phyloP scores from a whole-genome alignment of 1,140 invertebrate genomes.

The Leguminivora glycinivorella region DNA sequence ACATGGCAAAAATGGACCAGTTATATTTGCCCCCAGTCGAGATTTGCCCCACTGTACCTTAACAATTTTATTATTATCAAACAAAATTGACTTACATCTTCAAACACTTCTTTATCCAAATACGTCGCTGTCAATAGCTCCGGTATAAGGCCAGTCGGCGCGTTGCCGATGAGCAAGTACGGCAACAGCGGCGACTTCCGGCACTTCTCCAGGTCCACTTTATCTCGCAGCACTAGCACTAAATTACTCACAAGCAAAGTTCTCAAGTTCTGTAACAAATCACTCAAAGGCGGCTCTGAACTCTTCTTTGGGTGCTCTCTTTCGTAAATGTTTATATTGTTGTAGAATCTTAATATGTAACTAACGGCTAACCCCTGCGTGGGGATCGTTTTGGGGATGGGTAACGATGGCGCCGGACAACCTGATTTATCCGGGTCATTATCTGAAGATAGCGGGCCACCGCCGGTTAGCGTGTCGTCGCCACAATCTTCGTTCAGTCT shows the following conservation, averaged over 20 bases:
- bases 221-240: slow-evolving; percentile 67
- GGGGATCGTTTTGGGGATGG: slow-evolving; percentile 61
- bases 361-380: slow-evolving; percentile 76
- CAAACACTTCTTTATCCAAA: slow-evolving; percentile 64
- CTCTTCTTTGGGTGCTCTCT: slow-evolving; percentile 86
- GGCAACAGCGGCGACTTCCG: slow-evolving; percentile 68
- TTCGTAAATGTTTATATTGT: slow-evolving; percentile 84
- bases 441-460: slow-evolving; percentile 57
- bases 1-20: too few species aligned
- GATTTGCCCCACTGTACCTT: too few species aligned
- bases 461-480: slow-evolving; percentile 58
- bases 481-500: slow-evolving; percentile 63
- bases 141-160: slow-evolving; percentile 68
- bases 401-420: slow-evolving; percentile 62
- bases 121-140: slow-evolving; percentile 70
- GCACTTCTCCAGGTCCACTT: slow-evolving; percentile 60
- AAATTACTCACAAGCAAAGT: slow-evolving; percentile 71
- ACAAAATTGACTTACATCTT: slow-evolving; percentile 54
- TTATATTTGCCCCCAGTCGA: too few species aligned
- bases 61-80: not conserved
- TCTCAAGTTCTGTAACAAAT: slow-evolving; percentile 67
- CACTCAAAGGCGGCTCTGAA: slow-evolving; percentile 78
- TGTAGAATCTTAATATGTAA: slow-evolving; percentile 84
- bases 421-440: slow-evolving; percentile 58
- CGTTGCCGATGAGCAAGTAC: slow-evolving; percentile 66